Conservation (phyloP, 2,113 vertebrate species). For the Actenoides hombroni region DNA sequence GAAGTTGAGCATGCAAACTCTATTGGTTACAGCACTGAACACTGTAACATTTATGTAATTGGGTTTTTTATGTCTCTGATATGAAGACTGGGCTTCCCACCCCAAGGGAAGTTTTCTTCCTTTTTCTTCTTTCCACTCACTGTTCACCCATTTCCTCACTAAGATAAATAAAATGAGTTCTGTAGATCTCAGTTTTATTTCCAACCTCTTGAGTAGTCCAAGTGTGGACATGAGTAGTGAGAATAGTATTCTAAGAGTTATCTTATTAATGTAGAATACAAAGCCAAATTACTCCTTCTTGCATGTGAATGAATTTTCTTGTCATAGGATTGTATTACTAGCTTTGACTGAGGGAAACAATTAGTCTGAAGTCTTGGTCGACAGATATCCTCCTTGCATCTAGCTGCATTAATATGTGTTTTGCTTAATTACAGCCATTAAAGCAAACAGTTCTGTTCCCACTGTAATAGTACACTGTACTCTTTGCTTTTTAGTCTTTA, state of each 20-base stretch:
- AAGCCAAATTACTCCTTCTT: background rate
- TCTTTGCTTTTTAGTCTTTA: background rate
- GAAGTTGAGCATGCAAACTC: background rate
- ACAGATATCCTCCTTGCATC: background rate
- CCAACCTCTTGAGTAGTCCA: background rate
- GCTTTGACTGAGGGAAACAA: background rate
- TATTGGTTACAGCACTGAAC: background rate
- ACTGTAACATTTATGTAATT: background rate
- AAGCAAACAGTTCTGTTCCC: background rate
- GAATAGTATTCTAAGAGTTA: background rate
- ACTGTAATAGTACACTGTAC: background rate
- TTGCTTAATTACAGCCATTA: background rate
- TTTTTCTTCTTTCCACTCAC: background rate
- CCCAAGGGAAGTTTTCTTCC: background rate
- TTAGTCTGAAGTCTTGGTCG: background rate
- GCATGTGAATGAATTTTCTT: background rate
- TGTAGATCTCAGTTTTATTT: background rate
- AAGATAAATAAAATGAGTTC: background rate
- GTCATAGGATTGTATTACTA: background rate
- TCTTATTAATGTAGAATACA: background rate
- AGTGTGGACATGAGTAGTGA: background rate
- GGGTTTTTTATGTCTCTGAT: background rate
- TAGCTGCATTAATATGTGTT: background rate
- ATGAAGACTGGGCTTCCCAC: background rate
- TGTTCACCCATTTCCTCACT: background rate